phyloP scores from a whole-genome alignment of 2,113 vertebrate genomes.

The Ophiodon elongatus region DNA sequence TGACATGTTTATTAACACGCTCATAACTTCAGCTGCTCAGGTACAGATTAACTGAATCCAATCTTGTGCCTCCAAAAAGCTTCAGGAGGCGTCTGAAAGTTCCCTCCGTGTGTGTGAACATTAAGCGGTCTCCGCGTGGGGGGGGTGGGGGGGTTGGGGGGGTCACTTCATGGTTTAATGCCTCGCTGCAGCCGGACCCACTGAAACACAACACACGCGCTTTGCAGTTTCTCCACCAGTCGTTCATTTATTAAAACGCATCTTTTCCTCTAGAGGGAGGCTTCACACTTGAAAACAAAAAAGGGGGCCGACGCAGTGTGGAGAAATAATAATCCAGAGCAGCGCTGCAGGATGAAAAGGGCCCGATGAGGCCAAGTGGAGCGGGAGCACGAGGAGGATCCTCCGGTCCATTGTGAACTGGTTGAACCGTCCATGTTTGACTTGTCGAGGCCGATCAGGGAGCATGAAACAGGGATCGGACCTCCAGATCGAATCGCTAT shows the following conservation, averaged over 20 bases:
- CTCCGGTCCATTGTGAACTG: no score
- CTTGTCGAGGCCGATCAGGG: no score
- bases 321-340: no score
- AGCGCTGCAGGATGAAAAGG: no score
- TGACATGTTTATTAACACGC: not conserved
- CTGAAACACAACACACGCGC: not conserved
- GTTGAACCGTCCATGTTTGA: no score
- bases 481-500: no score
- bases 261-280: not conserved
- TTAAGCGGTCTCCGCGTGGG: slow-evolving; percentile 56
- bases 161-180: slow-evolving; percentile 18
- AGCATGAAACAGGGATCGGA: no score
- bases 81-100: not conserved
- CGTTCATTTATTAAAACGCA: not conserved
- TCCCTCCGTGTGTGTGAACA: slow-evolving; percentile 45
- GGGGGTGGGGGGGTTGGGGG: slow-evolving; percentile 58
- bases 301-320: not conserved
- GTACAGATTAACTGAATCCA: not conserved
- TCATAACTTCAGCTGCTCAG: not conserved
- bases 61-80: not conserved
- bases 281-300: slow-evolving; percentile 3
- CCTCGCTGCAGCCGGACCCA: slow-evolving; percentile 7
- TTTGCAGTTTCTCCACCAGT: not conserved
- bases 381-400: no score
- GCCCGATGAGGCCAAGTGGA: no score